These are phyloP conservation scores for Tanytarsus gracilentus DNA, from an alignment of 2,888 invertebrate species.

Conservation along the genomic window DNA sequence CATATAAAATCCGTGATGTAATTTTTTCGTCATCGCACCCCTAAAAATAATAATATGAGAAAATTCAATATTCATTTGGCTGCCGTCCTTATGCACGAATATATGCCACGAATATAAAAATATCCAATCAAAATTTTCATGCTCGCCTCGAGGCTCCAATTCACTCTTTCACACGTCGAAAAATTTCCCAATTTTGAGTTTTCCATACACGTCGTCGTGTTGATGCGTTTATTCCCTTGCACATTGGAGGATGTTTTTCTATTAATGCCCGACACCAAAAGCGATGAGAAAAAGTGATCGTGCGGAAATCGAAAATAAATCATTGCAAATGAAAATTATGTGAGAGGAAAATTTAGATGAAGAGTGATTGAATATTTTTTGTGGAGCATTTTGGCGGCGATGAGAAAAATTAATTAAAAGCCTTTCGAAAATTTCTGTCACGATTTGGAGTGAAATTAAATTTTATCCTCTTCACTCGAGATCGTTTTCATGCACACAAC, in stretches of 20 bases:
- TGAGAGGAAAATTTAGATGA: too few species aligned
- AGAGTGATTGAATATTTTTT: conserved; percentile 13
- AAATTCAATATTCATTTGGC: too few species aligned
- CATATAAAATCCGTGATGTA: too few species aligned
- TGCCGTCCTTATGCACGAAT: background rate
- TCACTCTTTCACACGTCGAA: conserved; percentile 7
- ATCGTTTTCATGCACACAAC: background rate
- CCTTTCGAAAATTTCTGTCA: too few species aligned
- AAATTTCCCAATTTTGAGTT: conserved; percentile 11
- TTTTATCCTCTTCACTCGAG: background rate
- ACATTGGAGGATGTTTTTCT: too few species aligned
- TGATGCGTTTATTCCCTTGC: conserved; percentile 13
- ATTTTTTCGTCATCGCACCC: too few species aligned
- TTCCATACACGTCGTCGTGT: background rate
- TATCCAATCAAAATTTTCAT: conserved; percentile 14
- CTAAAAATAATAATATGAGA: too few species aligned
- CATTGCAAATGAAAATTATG: conserved; percentile 1
- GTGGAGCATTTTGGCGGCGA: too few species aligned
- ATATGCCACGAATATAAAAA: background rate
- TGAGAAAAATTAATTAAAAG: too few species aligned
- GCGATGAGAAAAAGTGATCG: conserved; percentile 8
- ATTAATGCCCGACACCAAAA: background rate
- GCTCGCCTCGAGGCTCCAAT: background rate
- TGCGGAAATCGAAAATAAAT: conserved; percentile 25
- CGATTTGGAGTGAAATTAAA: too few species aligned